Evolutionary conservation across 2,888 invertebrate genomes (phyloP).

Genomic region (Alentia gelatinosa): DNA sequence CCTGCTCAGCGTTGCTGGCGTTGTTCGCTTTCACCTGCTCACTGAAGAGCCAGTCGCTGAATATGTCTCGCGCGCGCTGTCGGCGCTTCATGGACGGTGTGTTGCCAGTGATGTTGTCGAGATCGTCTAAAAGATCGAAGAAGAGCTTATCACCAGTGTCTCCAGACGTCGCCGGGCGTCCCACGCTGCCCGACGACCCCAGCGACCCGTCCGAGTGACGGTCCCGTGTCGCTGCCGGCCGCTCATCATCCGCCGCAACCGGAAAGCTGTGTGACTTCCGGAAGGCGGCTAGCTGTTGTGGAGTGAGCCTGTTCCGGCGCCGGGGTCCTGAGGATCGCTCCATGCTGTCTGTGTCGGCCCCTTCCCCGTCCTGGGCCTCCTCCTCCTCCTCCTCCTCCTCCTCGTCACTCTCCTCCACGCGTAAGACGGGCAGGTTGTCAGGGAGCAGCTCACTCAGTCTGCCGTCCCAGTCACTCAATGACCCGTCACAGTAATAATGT

Average conservation of each 20-base stretch:
- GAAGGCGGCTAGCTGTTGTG: neutral
- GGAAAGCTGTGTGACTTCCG: neutral
- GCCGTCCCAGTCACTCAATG: neutral
- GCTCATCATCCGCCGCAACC: neutral
- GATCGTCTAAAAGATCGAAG: slow-evolving; percentile 64
- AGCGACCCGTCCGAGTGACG: slow-evolving; percentile 8
- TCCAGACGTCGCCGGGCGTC: neutral
- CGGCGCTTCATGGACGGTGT: slow-evolving; percentile 61
- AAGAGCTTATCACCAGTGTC: slow-evolving; percentile 63
- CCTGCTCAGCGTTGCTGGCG: neutral
- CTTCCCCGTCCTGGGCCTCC: neutral
- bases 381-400: slow-evolving; percentile 18
- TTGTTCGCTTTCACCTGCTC: neutral
- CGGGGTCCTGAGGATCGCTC: neutral
- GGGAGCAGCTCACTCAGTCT: neutral
- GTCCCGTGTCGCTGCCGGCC: neutral
- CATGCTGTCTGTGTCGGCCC: neutral
- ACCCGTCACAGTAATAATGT: neutral
- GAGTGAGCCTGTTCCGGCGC: neutral
- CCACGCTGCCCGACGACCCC: neutral
- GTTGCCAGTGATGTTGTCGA: slow-evolving; percentile 64
- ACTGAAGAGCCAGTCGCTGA: slow-evolving; percentile 66
- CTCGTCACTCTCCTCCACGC: slow-evolving; percentile 14
- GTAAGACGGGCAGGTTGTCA: neutral
- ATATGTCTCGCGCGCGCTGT: slow-evolving; percentile 62